Base-by-base conservation (phyloP, 2,888 invertebrate species). In the Lucinisca nassula region DNA sequence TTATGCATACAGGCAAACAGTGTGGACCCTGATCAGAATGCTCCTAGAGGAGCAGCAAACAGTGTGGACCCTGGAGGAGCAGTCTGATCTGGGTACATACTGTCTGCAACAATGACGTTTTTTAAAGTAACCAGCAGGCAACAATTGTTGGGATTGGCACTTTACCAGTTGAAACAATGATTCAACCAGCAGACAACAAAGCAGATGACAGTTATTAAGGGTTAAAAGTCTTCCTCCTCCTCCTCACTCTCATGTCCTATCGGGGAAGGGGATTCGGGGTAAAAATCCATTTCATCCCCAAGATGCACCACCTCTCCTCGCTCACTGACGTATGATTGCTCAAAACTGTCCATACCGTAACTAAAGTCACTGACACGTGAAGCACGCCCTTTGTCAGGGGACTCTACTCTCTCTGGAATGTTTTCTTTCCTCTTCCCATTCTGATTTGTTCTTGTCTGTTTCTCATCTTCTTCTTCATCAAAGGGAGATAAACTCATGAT, bases 291-390 rank as follows among this genome's bases (percentile, higher is more conserved):
- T 32, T 92, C 91, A 24, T 92, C 92, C 0, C 91, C 92, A 12
- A 92, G 84, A 40, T 91, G 90, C 30, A 93, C 90, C 21, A 92
- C 89, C 85, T 93, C 93, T 12, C 92, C 93, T 38, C 92, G 75
- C 77, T 92, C 92, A 83, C 93, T 93, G n/a, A 93, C 70, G 45
- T 92, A 93, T 6, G 93, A 92, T 79, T 92, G 93, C 32, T 94
- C 93, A 79, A 93, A 93, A 84, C 93, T 94, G 78, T 94, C 94
- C 93, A 93, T 94, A 79, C 93, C 92, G 82, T 94, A 94, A 84
- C 92, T 94, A 78, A 89, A 92, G 37, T 94, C 94, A 88, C 94
- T 93, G 61, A 91, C 85, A 3, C 87, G 80, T 0, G 91, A 91
- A 30, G 84, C 49, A 12, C 51, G 78, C n/a, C 82, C 82, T 51